phyloP scores from a whole-genome alignment of 2,113 vertebrate species.

The Alosa alosa region DNA sequence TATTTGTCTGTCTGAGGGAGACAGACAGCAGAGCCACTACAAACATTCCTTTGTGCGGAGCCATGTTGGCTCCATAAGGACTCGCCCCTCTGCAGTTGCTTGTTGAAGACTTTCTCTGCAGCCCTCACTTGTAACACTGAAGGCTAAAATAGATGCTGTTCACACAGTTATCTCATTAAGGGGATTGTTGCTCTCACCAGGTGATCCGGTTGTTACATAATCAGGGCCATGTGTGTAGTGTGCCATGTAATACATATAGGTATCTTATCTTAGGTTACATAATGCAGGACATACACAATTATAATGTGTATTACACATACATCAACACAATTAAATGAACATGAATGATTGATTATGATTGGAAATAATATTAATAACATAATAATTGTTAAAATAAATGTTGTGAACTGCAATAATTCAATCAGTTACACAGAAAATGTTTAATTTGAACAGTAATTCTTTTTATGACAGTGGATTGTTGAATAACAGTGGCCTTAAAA shows the following conservation, averaged over 20 bases:
- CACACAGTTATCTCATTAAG: constrained; percentile 38
- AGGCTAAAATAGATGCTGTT: constrained; percentile 46
- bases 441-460: no score
- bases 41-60: not conserved
- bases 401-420: no score
- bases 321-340: not conserved
- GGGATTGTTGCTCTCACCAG: constrained; percentile 33
- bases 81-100: not conserved
- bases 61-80: not conserved
- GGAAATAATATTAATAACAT: no score
- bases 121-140: constrained; percentile 23
- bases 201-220: constrained; percentile 31
- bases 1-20: not conserved
- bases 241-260: not conserved
- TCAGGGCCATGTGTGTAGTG: not conserved
- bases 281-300: not conserved
- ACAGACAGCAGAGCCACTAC: not conserved
- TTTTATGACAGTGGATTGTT: no score
- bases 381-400: no score
- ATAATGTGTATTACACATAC: not conserved
- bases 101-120: constrained; percentile 31
- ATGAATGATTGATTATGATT: no score
- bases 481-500: no score
- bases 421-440: no score
- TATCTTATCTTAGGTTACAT: not conserved